Evolutionary conservation across 2,113 vertebrate species (phyloP).

Genomic region (Cyphomyrus discorhynchus): DNA sequence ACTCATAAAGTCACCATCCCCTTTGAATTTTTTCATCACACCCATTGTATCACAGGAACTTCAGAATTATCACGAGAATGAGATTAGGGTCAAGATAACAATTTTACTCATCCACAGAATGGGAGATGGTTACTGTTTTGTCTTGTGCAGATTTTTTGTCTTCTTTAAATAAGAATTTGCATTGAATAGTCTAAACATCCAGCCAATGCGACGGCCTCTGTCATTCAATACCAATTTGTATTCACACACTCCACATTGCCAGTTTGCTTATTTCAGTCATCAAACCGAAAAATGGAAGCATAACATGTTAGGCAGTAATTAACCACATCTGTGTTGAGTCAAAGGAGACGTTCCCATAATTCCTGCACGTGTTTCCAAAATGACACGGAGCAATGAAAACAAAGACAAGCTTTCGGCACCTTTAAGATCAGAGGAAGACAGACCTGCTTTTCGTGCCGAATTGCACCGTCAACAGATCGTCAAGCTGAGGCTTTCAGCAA

Average conservation of each 20-base stretch:
- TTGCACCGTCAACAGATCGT: neutral
- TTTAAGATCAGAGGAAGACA: neutral
- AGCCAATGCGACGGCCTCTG: neutral
- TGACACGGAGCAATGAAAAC: neutral
- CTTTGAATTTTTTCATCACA: neutral
- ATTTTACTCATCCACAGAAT: neutral
- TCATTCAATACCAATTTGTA: neutral
- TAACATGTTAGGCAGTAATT: neutral
- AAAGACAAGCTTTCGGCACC: neutral
- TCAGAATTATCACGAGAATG: neutral
- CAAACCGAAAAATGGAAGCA: neutral
- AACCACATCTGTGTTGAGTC: neutral
- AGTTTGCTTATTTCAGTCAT: neutral
- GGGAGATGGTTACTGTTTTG: constrained; percentile 4
- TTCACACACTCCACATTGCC: neutral
- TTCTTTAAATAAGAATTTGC: neutral
- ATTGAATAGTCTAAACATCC: neutral
- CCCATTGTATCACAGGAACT: neutral
- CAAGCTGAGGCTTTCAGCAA: neutral
- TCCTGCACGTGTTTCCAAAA: neutral
- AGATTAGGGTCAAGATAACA: neutral
- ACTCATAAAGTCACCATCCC: neutral
- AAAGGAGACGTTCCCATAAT: neutral
- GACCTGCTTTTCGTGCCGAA: neutral
- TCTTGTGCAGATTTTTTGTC: neutral